Conservation (phyloP, 2,113 vertebrate species). For the Willisornis vidua region DNA sequence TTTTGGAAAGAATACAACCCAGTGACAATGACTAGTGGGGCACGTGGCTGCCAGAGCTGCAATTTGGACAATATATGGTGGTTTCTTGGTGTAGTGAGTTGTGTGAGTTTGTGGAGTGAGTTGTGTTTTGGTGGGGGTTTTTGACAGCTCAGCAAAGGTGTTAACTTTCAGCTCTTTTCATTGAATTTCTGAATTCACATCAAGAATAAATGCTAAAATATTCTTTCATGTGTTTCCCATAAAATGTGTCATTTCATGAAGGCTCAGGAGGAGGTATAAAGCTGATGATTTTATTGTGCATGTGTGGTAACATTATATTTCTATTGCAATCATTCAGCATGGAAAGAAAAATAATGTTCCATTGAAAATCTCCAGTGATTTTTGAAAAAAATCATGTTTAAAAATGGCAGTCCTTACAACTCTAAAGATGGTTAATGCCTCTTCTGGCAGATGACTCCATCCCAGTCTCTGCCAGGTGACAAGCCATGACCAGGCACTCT, state of each 20-base stretch:
- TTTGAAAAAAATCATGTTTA: neutral
- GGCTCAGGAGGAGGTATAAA: neutral
- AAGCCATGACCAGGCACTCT: neutral
- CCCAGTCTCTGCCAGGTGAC: neutral
- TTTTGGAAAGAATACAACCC: neutral
- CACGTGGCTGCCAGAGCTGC: neutral
- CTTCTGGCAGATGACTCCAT: neutral
- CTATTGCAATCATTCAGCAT: neutral
- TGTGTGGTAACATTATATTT: neutral
- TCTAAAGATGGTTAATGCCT: neutral
- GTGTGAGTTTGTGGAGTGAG: neutral
- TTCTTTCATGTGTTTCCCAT: neutral
- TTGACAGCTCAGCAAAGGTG: neutral
- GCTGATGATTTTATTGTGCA: neutral
- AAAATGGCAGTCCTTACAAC: neutral
- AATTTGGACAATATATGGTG: neutral
- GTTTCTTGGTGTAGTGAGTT: neutral
- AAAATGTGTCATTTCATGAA: neutral
- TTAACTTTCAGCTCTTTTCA: neutral
- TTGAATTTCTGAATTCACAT: neutral
- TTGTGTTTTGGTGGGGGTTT: neutral
- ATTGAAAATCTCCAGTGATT: neutral
- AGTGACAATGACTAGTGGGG: neutral
- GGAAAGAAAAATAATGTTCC: neutral
- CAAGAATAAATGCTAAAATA: neutral